phyloP scores from a whole-genome alignment of 2,113 vertebrate species.

The Agelaius tricolor region DNA sequence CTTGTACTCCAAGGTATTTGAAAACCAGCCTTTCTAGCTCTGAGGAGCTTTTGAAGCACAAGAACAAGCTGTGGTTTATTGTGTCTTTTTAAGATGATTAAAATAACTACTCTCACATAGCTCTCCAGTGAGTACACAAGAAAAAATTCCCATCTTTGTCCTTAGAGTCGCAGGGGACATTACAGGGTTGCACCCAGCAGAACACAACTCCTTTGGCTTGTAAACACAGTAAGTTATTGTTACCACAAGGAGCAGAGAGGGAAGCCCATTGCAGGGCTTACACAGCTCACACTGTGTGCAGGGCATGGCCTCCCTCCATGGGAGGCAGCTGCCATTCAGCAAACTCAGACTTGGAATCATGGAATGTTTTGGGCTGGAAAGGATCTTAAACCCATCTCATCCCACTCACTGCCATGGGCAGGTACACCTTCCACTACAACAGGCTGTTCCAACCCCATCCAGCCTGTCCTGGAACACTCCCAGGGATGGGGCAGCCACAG shows the following conservation, averaged over 20 bases:
- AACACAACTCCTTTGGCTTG: slow-evolving; percentile 6
- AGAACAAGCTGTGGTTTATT: not conserved
- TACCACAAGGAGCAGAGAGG: not conserved
- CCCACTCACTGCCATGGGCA: not conserved
- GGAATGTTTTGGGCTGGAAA: not conserved
- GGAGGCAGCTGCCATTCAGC: not conserved
- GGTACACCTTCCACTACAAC: not conserved
- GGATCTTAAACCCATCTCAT: not conserved
- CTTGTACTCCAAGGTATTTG: not conserved
- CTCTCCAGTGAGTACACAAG: not conserved
- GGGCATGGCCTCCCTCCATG: not conserved
- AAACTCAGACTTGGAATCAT: not conserved
- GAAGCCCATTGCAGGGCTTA: not conserved
- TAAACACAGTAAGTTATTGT: slow-evolving; percentile 15
- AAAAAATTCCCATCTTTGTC: slow-evolving; percentile 31
- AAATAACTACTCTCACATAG: slow-evolving; percentile 6
- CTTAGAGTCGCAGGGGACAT: not conserved
- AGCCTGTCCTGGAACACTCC: not conserved
- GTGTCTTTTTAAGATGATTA: slow-evolving; percentile 3
- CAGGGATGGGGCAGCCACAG: not conserved
- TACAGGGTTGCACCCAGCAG: not conserved
- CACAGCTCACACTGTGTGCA: not conserved
- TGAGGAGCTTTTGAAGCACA: slow-evolving; percentile 4
- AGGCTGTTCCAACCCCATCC: rapidly evolving
- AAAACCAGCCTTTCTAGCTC: not conserved